Conservation (phyloP, 2,888 invertebrate species). For the Phrixothrix hirtus region DNA sequence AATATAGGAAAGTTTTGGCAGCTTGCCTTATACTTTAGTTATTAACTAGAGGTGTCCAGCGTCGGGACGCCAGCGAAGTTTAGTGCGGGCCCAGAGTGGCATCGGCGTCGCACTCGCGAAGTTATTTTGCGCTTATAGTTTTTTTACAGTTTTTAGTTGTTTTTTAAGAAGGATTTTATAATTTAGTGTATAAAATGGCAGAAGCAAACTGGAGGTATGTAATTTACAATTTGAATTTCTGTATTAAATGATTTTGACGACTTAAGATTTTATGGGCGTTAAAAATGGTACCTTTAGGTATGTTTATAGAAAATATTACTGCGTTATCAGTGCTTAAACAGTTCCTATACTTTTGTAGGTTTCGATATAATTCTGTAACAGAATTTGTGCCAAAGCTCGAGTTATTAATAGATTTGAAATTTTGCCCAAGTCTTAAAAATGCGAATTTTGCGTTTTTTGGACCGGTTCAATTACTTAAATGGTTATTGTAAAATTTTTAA, state of each 20-base stretch:
- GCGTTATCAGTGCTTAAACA: too few relatives aligned
- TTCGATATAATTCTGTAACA: slow-evolving; percentile 13
- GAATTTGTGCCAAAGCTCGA: slow-evolving; percentile 24
- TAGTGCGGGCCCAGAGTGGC: slow-evolving; percentile 34
- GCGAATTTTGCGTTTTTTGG: slow-evolving; percentile 1
- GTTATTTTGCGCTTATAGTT: slow-evolving; percentile 21
- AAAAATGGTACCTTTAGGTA: too few relatives aligned
- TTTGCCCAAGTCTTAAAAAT: slow-evolving; percentile 9
- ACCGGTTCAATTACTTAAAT: too few relatives aligned
- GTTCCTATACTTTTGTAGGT: slow-evolving; percentile 9
- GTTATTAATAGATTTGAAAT: slow-evolving; percentile 26
- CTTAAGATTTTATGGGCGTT: too few relatives aligned
- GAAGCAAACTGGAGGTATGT: slow-evolving; percentile 31
- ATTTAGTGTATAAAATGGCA: slow-evolving; percentile 20
- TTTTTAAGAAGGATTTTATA: slow-evolving; percentile 13
- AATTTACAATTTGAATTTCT: too few relatives aligned
- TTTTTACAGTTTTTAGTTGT: slow-evolving; percentile 19
- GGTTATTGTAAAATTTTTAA: too few relatives aligned
- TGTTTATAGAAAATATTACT: too few relatives aligned
- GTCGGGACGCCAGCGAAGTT: slow-evolving; percentile 34
- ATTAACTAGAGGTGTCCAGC: slow-evolving; percentile 23
- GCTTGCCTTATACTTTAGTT: slow-evolving; percentile 27
- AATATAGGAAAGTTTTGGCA: slow-evolving; percentile 28
- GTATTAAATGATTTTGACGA: too few relatives aligned
- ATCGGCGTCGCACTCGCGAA: slow-evolving; percentile 34